Evolutionary conservation across 1,140 invertebrate genomes (phyloP).

Genomic region (Drosophila pallidifrons): DNA sequence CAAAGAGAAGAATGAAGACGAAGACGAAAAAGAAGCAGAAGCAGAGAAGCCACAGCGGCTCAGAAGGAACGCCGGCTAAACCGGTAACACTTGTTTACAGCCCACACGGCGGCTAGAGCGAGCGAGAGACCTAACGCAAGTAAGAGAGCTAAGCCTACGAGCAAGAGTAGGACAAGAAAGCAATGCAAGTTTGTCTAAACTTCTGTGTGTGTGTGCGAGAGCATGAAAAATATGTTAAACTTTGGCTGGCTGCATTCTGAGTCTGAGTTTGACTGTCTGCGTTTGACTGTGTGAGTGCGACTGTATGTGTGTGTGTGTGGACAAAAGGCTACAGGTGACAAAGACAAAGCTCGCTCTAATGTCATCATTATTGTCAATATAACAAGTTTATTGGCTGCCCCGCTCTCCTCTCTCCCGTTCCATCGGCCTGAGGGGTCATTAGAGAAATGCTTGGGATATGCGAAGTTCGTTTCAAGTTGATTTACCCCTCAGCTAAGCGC

Average conservation of each 20-base stretch:
- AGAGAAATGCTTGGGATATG: constrained; percentile 66
- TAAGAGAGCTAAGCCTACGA: constrained; percentile 5
- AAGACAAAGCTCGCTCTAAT: constrained; percentile 74
- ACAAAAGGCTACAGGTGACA: constrained; percentile 66
- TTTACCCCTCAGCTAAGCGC: constrained; percentile 51
- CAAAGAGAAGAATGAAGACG: constrained; percentile 17
- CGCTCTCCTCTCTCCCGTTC: background rate
- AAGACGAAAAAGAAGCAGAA: no score
- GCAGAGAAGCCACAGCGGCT: constrained; percentile 50
- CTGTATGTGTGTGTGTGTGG: constrained; percentile 25
- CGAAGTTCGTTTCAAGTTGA: constrained; percentile 56
- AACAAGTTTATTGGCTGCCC: constrained; percentile 79
- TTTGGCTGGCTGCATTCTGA: constrained; percentile 34
- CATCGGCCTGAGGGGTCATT: constrained; percentile 56
- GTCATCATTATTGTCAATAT: constrained; percentile 83
- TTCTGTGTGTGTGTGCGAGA: constrained; percentile 15
- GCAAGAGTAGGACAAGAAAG: constrained; percentile 17
- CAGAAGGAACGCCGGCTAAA: constrained; percentile 73
- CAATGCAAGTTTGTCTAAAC: constrained; percentile 8
- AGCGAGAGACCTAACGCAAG: constrained; percentile 10
- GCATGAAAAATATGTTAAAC: constrained; percentile 55
- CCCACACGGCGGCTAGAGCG: constrained; percentile 36
- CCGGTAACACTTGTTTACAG: constrained; percentile 79
- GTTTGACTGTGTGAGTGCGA: background rate
- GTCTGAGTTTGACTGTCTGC: constrained; percentile 2